These are phyloP conservation scores for Xestia sexstrigata DNA, from an alignment of 2,888 invertebrate species.

Conservation along the genomic window DNA sequence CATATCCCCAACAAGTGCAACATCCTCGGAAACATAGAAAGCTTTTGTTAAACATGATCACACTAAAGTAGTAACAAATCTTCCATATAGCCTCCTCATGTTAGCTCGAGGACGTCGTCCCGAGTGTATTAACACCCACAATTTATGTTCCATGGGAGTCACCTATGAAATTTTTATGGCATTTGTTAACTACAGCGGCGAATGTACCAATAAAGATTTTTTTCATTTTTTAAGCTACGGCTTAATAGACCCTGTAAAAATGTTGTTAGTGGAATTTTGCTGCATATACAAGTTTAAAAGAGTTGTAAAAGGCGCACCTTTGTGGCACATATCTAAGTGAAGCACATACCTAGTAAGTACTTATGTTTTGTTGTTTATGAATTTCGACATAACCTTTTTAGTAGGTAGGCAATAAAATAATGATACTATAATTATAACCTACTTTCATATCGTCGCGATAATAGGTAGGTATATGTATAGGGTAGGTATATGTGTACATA, in stretches of 20 bases:
- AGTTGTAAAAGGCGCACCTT: slow-evolving; percentile 34
- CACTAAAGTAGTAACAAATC: slow-evolving; percentile 61
- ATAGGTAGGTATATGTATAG: too few relatives aligned
- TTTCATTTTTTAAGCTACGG: slow-evolving; percentile 46
- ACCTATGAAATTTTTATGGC: slow-evolving; percentile 81
- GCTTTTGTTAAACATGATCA: slow-evolving; percentile 47
- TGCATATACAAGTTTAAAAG: slow-evolving; percentile 19
- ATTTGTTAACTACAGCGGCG: slow-evolving; percentile 74
- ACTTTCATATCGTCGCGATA: too few relatives aligned
- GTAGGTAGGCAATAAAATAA: neutral
- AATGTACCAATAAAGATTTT: slow-evolving; percentile 76
- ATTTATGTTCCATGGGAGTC: slow-evolving; percentile 80
- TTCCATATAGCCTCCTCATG: slow-evolving; percentile 47
- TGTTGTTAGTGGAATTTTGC: slow-evolving; percentile 41
- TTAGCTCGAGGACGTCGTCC: slow-evolving; percentile 67
- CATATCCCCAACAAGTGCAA: neutral
- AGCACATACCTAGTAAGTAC: too few relatives aligned
- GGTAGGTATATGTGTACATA: too few relatives aligned
- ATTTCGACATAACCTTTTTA: neutral
- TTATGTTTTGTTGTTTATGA: neutral
- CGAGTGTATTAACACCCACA: slow-evolving; percentile 79
- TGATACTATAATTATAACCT: neutral
- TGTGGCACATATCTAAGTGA: neutral
- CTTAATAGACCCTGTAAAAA: slow-evolving; percentile 49
- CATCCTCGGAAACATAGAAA: slow-evolving; percentile 4